Evolutionary conservation across 2,113 vertebrate genomes (phyloP).

Genomic region (Chloroceryle aenea): DNA sequence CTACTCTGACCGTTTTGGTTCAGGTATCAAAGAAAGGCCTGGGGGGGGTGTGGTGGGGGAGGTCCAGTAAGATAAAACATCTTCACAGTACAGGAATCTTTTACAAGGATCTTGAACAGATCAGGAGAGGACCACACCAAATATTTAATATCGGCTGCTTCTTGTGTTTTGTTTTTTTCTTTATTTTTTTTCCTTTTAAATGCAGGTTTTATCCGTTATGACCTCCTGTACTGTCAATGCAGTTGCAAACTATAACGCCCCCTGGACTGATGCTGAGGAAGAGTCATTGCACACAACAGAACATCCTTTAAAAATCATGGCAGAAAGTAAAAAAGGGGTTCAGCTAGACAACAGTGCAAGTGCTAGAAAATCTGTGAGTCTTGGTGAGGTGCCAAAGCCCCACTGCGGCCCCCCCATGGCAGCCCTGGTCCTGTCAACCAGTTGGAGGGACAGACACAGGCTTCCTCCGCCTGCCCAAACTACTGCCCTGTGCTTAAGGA

Average conservation of each 20-base stretch:
- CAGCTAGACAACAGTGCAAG: background rate
- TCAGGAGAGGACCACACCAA: background rate
- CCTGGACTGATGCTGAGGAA: background rate
- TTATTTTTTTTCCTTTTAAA: background rate
- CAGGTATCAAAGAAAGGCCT: background rate
- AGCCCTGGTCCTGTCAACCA: background rate
- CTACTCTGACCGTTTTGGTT: background rate
- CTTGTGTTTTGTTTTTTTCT: background rate
- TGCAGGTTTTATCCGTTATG: background rate
- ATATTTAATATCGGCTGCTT: background rate
- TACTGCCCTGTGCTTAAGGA: background rate
- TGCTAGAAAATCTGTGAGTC: background rate
- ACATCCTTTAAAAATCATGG: background rate
- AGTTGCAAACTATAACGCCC: background rate
- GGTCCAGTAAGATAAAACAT: background rate
- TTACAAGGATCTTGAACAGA: background rate
- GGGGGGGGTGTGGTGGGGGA: background rate
- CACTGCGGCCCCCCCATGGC: background rate
- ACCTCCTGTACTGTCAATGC: background rate
- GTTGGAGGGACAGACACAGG: background rate
- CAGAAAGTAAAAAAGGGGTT: background rate
- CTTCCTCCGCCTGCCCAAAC: background rate
- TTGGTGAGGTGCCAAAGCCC: background rate
- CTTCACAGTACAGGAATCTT: background rate
- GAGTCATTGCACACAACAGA: background rate